These are phyloP conservation scores for Platichthys stellatus DNA, from an alignment of 2,113 vertebrate species.

Conservation along the genomic window DNA sequence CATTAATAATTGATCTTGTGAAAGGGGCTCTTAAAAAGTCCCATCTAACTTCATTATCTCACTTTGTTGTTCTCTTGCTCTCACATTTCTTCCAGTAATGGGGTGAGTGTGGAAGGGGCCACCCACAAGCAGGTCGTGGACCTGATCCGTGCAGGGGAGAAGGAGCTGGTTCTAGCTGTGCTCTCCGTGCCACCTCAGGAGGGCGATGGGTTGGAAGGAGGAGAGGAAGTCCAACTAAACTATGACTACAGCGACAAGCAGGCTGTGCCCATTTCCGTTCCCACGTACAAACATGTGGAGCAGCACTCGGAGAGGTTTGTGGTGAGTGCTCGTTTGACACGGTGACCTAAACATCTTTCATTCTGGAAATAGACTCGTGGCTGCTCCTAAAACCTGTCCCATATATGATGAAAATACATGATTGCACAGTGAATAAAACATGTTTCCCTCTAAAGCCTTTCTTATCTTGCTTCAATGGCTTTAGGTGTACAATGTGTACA, in stretches of 20 bases:
- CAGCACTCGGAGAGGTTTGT: constrained; percentile 97
- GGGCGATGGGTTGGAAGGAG: constrained; percentile 90
- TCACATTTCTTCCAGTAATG: constrained; percentile 83
- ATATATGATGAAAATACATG: background rate
- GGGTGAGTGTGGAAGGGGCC: constrained; percentile 95
- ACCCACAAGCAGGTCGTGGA: constrained; percentile 99
- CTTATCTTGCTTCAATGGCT: constrained; percentile 10
- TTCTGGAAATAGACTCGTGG: background rate
- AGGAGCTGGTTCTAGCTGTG: constrained; percentile 93
- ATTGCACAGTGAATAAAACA: no score
- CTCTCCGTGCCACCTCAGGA: constrained; percentile 94
- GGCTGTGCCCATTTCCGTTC: constrained; percentile 96
- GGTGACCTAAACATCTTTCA: background rate
- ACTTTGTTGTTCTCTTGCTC: constrained; percentile 6
- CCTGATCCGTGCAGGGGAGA: constrained; percentile 94
- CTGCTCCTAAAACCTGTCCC: background rate
- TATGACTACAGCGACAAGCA: constrained; percentile 98
- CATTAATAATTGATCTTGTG: background rate
- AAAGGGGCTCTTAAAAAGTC: no score
- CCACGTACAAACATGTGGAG: constrained; percentile 97
- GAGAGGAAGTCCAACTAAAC: constrained; percentile 91
- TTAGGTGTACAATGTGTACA: constrained; percentile 97
- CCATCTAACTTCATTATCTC: background rate
- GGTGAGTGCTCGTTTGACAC: constrained; percentile 81
- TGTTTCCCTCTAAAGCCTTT: background rate